Evolutionary conservation across 2,888 invertebrate genomes (phyloP).

Genomic region (Biston betularia): DNA sequence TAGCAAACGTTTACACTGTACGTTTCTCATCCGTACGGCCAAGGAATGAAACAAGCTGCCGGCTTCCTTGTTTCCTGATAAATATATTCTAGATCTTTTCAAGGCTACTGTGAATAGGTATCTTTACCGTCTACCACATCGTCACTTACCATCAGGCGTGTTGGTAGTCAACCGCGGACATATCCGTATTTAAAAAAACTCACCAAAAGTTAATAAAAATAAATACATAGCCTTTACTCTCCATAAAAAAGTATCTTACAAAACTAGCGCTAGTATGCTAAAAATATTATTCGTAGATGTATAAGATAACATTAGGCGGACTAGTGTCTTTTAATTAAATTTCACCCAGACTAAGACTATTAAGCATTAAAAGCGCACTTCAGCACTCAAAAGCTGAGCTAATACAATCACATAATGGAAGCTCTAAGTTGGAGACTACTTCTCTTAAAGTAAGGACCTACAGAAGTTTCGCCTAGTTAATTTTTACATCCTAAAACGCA

Average conservation of each 20-base stretch:
- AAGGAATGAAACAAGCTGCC: too few species aligned
- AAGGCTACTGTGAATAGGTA: too few species aligned
- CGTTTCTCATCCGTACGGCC: too few species aligned
- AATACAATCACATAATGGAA: conserved; percentile 42
- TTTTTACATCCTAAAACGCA: conserved; percentile 32
- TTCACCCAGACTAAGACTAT: conserved; percentile 25
- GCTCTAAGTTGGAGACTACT: conserved; percentile 25
- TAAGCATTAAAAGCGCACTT: conserved; percentile 31
- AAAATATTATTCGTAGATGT: conserved; percentile 2
- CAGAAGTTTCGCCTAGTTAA: conserved; percentile 36
- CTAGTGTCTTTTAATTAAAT: conserved; percentile 36
- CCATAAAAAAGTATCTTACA: neutral
- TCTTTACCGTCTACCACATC: too few species aligned
- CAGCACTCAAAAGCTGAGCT: conserved; percentile 37
- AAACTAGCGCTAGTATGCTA: neutral
- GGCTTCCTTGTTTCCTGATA: too few species aligned
- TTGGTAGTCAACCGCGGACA: too few species aligned
- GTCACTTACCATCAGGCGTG: too few species aligned
- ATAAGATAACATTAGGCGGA: conserved; percentile 22
- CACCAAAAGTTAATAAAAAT: too few species aligned
- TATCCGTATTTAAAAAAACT: too few species aligned
- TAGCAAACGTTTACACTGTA: too few species aligned
- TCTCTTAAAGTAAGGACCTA: conserved; percentile 25
- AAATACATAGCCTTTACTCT: neutral
- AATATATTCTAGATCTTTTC: too few species aligned